Percentiles rank a stretch among this genome's conserved stretches.
These are phyloP conservation scores for Lepus americanus DNA, from an alignment of 2,113 vertebrate genomes.

Conservation along the genomic window DNA sequence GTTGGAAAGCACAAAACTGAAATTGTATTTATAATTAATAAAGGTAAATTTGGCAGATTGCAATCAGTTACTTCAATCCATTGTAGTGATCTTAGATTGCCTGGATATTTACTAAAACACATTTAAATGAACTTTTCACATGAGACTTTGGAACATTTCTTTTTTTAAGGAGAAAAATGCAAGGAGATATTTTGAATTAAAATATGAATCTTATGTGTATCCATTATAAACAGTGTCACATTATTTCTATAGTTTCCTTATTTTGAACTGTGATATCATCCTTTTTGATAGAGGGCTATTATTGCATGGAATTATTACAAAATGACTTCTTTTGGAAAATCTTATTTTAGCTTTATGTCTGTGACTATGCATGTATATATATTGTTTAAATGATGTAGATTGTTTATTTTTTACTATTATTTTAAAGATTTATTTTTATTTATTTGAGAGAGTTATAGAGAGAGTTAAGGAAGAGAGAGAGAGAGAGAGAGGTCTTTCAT, in stretches of 20 bases:
- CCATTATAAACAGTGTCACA: neutral
- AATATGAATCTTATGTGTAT: constrained; percentile 35
- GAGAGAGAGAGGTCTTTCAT: no score
- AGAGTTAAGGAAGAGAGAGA: no score
- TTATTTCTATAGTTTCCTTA: neutral
- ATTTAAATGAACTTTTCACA: constrained; percentile 76
- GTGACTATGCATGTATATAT: neutral
- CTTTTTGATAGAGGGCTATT: constrained; percentile 46
- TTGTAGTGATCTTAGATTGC: constrained; percentile 79
- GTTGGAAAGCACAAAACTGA: constrained; percentile 83
- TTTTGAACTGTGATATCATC: neutral
- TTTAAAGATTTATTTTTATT: no score
- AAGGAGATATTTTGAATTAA: constrained; percentile 66
- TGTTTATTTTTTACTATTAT: no score
- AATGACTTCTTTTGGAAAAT: constrained; percentile 39
- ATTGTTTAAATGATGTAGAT: no score
- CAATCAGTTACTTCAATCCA: constrained; percentile 83
- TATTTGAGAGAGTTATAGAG: no score
- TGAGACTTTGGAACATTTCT: constrained; percentile 62
- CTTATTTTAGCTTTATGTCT: constrained; percentile 47
- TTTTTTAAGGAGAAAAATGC: constrained; percentile 53
- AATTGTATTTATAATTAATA: constrained; percentile 89
- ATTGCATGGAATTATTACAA: constrained; percentile 29
- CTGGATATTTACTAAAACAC: constrained; percentile 74
- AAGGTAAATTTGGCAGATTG: constrained; percentile 75